Evolutionary conservation across 2,797 vertebrate species (phyloP).

Genomic region (Passerculus sandwichensis): DNA sequence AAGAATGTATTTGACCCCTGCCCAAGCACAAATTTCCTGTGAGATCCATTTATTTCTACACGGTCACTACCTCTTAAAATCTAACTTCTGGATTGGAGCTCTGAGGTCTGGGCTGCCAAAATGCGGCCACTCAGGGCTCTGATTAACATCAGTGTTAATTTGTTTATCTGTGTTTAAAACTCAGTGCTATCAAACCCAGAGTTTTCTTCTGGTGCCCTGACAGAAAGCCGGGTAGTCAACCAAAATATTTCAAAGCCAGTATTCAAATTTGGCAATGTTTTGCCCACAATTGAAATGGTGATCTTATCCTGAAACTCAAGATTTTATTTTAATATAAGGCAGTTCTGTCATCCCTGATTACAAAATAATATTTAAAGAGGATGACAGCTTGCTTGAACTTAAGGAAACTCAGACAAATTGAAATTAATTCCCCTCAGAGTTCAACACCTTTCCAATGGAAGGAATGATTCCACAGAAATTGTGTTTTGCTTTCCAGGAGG

Average conservation of each 20-base stretch:
- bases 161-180: neutral
- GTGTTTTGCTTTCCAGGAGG: conserved; percentile 4
- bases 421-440: neutral
- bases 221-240: neutral
- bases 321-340: neutral
- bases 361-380: neutral
- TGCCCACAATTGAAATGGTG: neutral
- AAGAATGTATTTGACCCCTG: neutral
- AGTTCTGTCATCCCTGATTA: neutral
- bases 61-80: neutral
- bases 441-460: neutral
- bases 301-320: neutral
- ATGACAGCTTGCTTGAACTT: neutral
- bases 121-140: neutral
- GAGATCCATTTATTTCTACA: neutral
- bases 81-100: neutral
- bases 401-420: neutral
- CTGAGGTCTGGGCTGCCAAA: neutral
- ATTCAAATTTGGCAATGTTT: neutral
- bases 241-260: neutral
- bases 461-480: neutral
- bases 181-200: neutral
- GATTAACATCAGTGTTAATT: neutral
- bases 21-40: neutral
- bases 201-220: neutral